Evolutionary conservation across 2,888 invertebrate genomes (phyloP).

Genomic region (Ellobium chinense): DNA sequence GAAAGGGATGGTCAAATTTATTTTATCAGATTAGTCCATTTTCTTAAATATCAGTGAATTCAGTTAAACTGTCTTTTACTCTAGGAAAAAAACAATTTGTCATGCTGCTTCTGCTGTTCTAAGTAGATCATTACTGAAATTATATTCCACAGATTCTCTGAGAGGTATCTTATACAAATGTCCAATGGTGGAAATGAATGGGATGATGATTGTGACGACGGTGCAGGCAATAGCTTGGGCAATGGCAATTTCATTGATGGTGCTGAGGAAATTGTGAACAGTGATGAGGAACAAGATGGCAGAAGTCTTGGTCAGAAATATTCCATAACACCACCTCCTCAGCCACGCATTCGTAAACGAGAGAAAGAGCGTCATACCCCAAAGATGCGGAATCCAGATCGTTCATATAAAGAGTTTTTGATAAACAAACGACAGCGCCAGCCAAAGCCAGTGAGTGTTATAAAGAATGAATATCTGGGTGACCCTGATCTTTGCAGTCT

Average conservation of each 20-base stretch:
- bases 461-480: slow-evolving; percentile 65
- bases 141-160: neutral
- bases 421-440: slow-evolving; percentile 54
- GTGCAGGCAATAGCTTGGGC: neutral
- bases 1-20: too few species aligned
- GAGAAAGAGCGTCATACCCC: slow-evolving; percentile 55
- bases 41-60: too few species aligned
- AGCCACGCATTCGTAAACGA: slow-evolving; percentile 57
- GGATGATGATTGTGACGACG: slow-evolving; percentile 14
- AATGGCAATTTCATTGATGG: neutral
- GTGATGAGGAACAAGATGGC: slow-evolving; percentile 56
- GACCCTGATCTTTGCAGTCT: slow-evolving; percentile 64
- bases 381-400: slow-evolving; percentile 48
- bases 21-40: too few species aligned
- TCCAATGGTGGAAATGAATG: neutral
- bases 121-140: neutral
- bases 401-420: slow-evolving; percentile 55
- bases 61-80: too few species aligned
- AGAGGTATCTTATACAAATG: neutral
- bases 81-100: too few species aligned
- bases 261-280: slow-evolving; percentile 55
- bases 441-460: slow-evolving; percentile 56
- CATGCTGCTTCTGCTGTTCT: neutral
- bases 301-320: slow-evolving; percentile 52
- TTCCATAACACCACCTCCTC: slow-evolving; percentile 64